Conservation (phyloP, 1,140 invertebrate genomes). For the Tachypleus tridentatus region DNA sequence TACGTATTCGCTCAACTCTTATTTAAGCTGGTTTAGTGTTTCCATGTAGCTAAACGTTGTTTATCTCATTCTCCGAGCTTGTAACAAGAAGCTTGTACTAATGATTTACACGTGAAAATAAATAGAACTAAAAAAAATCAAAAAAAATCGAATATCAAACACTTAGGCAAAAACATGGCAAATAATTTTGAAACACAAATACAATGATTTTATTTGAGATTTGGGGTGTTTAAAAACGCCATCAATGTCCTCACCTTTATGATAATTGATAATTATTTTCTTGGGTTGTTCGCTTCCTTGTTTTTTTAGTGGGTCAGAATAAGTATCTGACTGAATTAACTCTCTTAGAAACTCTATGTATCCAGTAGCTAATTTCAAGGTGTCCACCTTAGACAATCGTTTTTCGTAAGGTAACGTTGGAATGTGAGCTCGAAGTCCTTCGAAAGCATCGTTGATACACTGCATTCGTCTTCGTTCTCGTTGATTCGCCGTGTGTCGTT, state of each 20-base stretch:
- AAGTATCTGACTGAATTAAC: constrained; percentile 56
- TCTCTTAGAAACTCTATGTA: constrained; percentile 87
- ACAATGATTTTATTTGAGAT: no score
- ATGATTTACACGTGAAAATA: no score
- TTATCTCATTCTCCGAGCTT: no score
- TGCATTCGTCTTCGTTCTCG: constrained; percentile 86
- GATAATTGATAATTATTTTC: constrained; percentile 41
- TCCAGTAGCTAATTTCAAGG: constrained; percentile 78
- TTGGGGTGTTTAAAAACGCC: no score
- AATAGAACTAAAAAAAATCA: no score
- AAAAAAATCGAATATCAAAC: no score
- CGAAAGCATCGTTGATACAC: constrained; percentile 89
- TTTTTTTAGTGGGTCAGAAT: constrained; percentile 28
- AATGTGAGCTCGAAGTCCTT: constrained; percentile 74
- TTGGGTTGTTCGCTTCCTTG: constrained; percentile 42
- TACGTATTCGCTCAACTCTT: no score
- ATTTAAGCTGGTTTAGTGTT: no score
- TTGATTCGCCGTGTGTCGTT: constrained; percentile 85
- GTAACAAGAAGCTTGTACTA: no score
- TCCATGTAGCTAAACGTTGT: no score
- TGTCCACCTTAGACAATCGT: constrained; percentile 83
- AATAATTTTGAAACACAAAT: no score
- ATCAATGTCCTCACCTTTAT: constrained; percentile 42
- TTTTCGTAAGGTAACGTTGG: constrained; percentile 92
- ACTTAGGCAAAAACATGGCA: no score